phyloP scores from a whole-genome alignment of 2,888 invertebrate species.

The Protonemura montana region DNA sequence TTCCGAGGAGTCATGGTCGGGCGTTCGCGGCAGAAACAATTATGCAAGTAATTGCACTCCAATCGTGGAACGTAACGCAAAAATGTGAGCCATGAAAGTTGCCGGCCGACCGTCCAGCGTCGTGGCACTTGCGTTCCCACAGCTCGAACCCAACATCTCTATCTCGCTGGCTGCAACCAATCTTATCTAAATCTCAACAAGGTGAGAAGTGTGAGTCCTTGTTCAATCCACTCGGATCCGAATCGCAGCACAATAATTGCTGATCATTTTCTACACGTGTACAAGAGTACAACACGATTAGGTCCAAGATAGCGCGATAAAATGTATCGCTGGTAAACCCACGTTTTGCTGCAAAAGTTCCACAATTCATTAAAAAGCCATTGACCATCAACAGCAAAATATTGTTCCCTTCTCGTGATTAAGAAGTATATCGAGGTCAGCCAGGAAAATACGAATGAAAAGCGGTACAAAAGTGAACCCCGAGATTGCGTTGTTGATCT shows the following conservation, averaged over 20 bases:
- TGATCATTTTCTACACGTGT: conserved; percentile 19
- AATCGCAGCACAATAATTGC: neutral
- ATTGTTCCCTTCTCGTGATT: neutral
- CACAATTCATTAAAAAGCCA: neutral
- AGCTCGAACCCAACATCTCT: neutral
- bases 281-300: neutral
- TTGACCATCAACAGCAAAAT: neutral
- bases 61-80: neutral
- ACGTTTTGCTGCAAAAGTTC: neutral
- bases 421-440: neutral
- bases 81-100: neutral
- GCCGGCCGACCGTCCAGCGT: neutral
- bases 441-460: neutral
- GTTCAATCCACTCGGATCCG: conserved; percentile 1
- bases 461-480: neutral
- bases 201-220: neutral
- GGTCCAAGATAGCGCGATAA: neutral
- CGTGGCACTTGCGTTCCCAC: no score
- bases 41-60: conserved; percentile 7
- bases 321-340: neutral
- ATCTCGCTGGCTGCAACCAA: neutral
- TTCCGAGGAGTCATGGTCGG: neutral
- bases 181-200: neutral
- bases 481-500: neutral
- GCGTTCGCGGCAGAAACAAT: neutral